Evolutionary conservation across 2,797 vertebrate species (phyloP).

Genomic region (Toxotes lorentzi): DNA sequence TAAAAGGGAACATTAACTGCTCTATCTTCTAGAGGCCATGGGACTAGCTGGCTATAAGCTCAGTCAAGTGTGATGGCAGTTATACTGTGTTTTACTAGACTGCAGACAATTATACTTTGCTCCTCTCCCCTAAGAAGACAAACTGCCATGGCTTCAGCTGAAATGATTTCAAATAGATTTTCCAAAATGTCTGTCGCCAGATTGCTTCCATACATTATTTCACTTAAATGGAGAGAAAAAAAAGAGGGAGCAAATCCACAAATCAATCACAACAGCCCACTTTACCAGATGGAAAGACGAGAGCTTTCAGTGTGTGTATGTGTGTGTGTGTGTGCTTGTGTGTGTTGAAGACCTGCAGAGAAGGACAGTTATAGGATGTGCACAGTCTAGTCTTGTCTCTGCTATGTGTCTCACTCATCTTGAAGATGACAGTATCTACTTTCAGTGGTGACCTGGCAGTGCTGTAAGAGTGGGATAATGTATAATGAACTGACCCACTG

Average conservation of each 20-base stretch:
- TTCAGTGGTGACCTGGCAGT: conserved; percentile 54
- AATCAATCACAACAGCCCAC: conserved; percentile 91
- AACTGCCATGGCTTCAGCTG: conserved; percentile 99
- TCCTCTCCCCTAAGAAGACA: conserved; percentile 99
- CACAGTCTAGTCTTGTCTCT: conserved; percentile 71
- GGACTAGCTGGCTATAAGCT: conserved; percentile 99
- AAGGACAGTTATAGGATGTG: conserved; percentile 78
- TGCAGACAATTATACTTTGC: conserved; percentile 99
- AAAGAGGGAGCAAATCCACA: conserved; percentile 96
- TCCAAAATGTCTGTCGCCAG: conserved; percentile 99
- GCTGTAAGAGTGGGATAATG: conserved; percentile 71
- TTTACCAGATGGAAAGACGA: conserved; percentile 84
- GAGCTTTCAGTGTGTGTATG: conserved; percentile 64
- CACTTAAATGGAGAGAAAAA: conserved; percentile 98
- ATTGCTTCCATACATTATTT: conserved; percentile 99
- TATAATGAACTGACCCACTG: conserved; percentile 68
- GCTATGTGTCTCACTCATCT: conserved; percentile 72
- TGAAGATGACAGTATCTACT: conserved; percentile 70
- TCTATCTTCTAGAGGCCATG: conserved; percentile 99
- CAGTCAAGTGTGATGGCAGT: conserved; percentile 99
- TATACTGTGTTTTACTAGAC: conserved; percentile 99
- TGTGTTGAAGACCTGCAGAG: conserved; percentile 70
- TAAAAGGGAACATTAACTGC: conserved; percentile 99
- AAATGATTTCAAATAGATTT: conserved; percentile 99
- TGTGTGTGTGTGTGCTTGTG: conserved; percentile 53